Conservation (phyloP, 2,113 vertebrate species). For the Gulo gulo region DNA sequence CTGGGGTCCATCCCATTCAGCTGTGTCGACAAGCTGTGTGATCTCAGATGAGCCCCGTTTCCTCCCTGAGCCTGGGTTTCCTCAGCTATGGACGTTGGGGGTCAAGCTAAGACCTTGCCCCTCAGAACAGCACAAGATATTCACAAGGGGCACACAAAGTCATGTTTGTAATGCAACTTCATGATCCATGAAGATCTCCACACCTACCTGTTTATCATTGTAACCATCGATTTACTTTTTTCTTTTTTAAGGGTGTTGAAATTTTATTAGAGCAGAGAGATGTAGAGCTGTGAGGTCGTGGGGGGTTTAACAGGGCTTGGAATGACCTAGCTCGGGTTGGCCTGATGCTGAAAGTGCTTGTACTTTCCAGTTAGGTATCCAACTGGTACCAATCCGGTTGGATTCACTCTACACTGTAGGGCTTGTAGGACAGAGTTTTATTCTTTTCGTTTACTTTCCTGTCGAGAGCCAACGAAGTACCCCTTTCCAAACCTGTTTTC, state of each 20-base stretch:
- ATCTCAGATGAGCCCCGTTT: rapidly evolving
- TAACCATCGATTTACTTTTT: not conserved
- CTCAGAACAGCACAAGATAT: no score
- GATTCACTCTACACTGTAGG: not conserved
- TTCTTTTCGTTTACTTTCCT: not conserved
- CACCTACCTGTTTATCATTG: not conserved
- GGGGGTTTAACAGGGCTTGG: not conserved
- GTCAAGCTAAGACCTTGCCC: not conserved
- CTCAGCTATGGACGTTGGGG: not conserved
- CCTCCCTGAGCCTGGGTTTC: not conserved
- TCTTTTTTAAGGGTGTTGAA: not conserved
- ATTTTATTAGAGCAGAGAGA: not conserved
- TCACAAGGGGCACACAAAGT: not conserved
- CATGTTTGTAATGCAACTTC: rapidly evolving
- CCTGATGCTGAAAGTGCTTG: not conserved
- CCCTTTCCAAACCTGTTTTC: not conserved
- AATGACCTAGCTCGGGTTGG: not conserved
- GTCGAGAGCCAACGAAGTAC: not conserved
- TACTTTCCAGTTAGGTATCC: not conserved
- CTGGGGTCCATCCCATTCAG: not conserved
- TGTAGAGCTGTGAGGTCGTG: not conserved
- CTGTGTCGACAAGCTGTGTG: not conserved
- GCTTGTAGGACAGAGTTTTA: not conserved
- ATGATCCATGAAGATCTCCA: rapidly evolving
- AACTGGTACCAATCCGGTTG: not conserved